phyloP scores from a whole-genome alignment of 2,113 vertebrate genomes.

The Ptilorrhoa leucosticta region DNA sequence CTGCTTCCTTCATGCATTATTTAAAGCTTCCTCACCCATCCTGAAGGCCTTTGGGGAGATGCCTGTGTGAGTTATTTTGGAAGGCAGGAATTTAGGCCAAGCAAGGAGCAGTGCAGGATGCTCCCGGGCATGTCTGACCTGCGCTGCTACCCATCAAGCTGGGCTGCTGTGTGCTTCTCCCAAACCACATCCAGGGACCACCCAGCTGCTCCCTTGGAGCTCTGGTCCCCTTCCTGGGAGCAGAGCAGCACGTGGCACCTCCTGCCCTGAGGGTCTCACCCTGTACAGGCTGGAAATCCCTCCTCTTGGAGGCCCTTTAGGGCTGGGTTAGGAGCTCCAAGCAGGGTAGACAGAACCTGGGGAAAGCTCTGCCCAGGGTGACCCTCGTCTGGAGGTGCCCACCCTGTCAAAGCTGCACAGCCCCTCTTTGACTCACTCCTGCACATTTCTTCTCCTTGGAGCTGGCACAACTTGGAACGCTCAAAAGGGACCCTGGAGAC shows the following conservation, averaged over 20 bases:
- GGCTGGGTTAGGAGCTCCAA: not conserved
- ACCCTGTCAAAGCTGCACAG: fast-evolving
- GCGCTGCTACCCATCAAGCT: not conserved
- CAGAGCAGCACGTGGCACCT: not conserved
- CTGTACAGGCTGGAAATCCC: not conserved
- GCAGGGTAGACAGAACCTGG: not conserved
- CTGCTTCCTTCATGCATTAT: not conserved
- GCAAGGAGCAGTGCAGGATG: not conserved
- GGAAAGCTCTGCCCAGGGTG: not conserved
- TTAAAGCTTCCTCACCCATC: not conserved
- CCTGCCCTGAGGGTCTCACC: not conserved
- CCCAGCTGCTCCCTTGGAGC: not conserved
- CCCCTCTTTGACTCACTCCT: not conserved
- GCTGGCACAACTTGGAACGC: not conserved
- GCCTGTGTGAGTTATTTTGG: not conserved
- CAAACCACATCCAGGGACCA: not conserved
- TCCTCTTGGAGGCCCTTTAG: not conserved
- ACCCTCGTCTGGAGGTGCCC: not conserved
- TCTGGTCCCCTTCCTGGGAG: not conserved
- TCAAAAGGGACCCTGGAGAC: not conserved
- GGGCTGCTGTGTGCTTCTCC: not conserved
- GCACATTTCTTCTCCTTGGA: not conserved
- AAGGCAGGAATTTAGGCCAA: not conserved
- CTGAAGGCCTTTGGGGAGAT: not conserved
- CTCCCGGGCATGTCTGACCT: not conserved